Conservation (phyloP, 2,888 invertebrate genomes). For the Synergus itoensis region DNA sequence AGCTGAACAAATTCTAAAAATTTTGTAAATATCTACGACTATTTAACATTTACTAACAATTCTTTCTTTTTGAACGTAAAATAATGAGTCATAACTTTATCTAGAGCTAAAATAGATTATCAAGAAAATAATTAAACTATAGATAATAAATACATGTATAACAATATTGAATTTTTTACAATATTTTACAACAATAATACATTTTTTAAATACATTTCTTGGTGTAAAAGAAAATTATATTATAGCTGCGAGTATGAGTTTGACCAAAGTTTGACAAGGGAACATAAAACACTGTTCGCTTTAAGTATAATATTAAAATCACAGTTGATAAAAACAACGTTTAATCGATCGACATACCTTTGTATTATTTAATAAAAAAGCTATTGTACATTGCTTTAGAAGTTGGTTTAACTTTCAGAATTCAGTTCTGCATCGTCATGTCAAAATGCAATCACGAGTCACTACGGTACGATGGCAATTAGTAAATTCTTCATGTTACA, state of each 20-base stretch:
- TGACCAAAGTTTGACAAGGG: constrained; percentile 1
- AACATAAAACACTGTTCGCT: not conserved
- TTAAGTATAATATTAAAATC: not conserved
- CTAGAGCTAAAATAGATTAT: not conserved
- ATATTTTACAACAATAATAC: not conserved
- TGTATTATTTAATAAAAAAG: not conserved
- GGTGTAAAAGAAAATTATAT: not conserved
- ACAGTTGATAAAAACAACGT: not conserved
- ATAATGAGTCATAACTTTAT: not conserved
- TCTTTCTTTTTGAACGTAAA: not conserved
- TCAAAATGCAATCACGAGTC: not conserved
- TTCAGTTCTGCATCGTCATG: not conserved
- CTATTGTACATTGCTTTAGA: not conserved
- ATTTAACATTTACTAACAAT: not conserved
- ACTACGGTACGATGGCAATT: too few relatives aligned
- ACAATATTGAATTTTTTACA: too few relatives aligned
- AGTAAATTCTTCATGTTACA: too few relatives aligned
- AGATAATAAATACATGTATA: too few relatives aligned
- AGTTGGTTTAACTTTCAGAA: not conserved
- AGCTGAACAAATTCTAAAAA: not conserved
- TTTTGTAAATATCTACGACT: not conserved
- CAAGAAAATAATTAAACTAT: not conserved
- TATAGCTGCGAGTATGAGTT: not conserved
- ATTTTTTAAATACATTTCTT: not conserved
- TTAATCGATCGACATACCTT: not conserved